Evolutionary conservation across 92 coral and sea anemone genomes (phyloP).

Genomic region (Paragorgia papillata): DNA sequence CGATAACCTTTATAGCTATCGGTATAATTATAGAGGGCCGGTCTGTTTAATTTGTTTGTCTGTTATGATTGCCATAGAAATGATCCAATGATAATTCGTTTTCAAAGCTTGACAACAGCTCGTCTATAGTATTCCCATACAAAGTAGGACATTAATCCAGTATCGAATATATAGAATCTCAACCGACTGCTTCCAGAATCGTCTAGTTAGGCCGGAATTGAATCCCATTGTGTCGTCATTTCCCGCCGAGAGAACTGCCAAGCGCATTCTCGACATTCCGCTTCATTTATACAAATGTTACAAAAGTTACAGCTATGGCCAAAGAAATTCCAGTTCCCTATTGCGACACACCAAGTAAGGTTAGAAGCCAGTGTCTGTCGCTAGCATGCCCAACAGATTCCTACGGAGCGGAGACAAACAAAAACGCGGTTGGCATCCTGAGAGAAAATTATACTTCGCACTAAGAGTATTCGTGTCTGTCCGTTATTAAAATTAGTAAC

Average conservation of each 20-base stretch:
- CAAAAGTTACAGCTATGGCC: constrained; percentile 14
- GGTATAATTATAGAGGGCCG: no score
- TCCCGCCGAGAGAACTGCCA: constrained; percentile 7
- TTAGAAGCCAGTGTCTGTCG: background rate
- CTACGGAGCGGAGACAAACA: constrained; percentile 5
- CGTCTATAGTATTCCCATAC: constrained; percentile 6
- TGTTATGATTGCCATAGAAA: constrained; percentile 19
- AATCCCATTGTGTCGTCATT: background rate
- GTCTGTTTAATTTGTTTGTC: background rate
- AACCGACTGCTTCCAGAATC: constrained; percentile 17
- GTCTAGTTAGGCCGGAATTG: background rate
- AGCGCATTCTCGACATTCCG: constrained; percentile 10
- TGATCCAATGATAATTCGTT: background rate
- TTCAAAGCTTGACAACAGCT: background rate
- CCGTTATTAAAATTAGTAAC: background rate
- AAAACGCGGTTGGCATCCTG: constrained; percentile 2
- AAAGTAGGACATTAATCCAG: no score
- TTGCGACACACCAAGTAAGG: constrained; percentile 22
- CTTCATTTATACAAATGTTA: background rate
- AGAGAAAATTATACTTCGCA: background rate
- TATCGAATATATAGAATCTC: no score
- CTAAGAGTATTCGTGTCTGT: background rate
- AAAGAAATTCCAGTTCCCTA: background rate
- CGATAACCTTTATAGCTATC: no score
- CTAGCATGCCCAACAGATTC: constrained; percentile 2